Base-by-base conservation (phyloP, 1,140 invertebrate species). In the Diorhabda carinulata region DNA sequence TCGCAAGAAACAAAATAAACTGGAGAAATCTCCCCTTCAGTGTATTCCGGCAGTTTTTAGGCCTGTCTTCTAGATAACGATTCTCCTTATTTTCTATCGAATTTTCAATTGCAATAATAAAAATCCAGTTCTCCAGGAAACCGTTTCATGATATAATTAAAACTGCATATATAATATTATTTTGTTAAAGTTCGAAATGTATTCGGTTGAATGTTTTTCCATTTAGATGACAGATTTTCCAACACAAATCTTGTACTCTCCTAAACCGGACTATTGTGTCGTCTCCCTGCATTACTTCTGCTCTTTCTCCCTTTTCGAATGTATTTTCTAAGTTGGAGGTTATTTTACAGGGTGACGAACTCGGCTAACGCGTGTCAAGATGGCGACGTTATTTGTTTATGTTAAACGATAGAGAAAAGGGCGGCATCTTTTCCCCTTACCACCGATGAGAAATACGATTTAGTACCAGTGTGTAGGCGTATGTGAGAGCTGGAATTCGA, bases 261-360 rank as follows among this genome's bases (percentile, higher is more conserved):
- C 47, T 8, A 52, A 52, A 52, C 47, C 47, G 47, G 47, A 6
- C 47, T 52, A 52, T 6, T 8, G n/a, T 52, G 6, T n/a, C n/a
- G 6, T n/a, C 47, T 52, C n/a, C 42, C 9, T 40, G 64, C 57
- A 57, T 65, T 52, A 52, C 61, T 65, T 8, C 40, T 58, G 57
- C 43, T 43, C 45, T 45, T 64, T 65, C 64, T 58, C 64, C 57
- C 43, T 60, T 43, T 68, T 63, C 59, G 45, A 7, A 45, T 68
- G 52, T 57, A 43, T 68, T 57, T 61, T 68, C 56, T 62, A 58
- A 68, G 45, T 58, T 64, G n/a, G 45, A 41, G 58, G 58, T 61
- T 62, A 52, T 69, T 68, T 64, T 58, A 64, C 68, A 64, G 64
- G 64, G 62, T 69, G 66, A 61, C 66, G 66, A 67, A 10, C 47